A percentile compares a stretch with the other conserved stretches of the same genome.
These are phyloP conservation scores for Vicugna pacos DNA, from an alignment of 2,113 vertebrate species.

Conservation along the genomic window DNA sequence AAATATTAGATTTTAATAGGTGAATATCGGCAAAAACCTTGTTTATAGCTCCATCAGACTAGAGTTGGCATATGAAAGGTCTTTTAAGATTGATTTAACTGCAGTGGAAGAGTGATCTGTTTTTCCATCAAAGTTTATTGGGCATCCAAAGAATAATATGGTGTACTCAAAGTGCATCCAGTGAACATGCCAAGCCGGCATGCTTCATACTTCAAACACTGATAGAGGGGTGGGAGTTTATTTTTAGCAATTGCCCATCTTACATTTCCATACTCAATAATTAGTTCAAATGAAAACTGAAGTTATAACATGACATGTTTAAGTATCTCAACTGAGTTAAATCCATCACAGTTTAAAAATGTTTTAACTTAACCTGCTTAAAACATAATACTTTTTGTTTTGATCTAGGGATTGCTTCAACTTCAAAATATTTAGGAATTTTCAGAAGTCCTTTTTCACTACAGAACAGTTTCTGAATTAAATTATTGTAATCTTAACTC, in stretches of 20 bases:
- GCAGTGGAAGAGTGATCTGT: background rate
- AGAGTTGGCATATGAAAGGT: background rate
- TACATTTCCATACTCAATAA: background rate
- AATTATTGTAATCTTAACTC: background rate
- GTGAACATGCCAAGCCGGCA: background rate
- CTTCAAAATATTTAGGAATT: background rate
- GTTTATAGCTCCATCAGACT: background rate
- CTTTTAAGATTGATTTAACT: background rate
- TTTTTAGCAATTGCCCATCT: background rate
- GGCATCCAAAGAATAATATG: background rate
- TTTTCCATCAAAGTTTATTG: constrained; percentile 34
- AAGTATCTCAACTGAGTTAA: background rate
- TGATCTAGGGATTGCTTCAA: background rate
- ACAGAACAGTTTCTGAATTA: background rate
- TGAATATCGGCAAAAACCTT: background rate
- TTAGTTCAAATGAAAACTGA: background rate
- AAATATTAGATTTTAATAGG: background rate
- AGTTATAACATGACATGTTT: background rate
- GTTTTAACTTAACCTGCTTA: background rate
- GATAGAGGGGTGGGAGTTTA: background rate
- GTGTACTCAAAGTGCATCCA: background rate
- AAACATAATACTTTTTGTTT: background rate
- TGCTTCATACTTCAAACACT: background rate
- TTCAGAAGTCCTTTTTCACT: background rate
- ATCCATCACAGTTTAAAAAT: background rate